A percentile compares a stretch with the other conserved stretches of the same genome.
Conservation (phyloP, 1,140 invertebrate genomes). For the Trissolcus basalis region DNA sequence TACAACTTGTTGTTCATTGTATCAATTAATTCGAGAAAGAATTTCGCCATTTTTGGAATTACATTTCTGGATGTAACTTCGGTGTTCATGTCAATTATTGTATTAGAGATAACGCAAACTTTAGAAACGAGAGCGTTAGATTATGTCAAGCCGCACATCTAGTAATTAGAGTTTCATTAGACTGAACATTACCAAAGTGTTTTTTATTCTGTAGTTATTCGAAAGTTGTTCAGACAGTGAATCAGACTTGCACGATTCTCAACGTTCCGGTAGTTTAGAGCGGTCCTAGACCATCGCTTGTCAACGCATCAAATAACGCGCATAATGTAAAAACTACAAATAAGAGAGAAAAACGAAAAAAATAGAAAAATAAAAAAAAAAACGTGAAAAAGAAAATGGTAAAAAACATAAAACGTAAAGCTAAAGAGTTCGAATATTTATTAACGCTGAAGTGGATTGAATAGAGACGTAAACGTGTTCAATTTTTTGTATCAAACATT, state of each 20-base stretch:
- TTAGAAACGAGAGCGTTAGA: constrained; percentile 24
- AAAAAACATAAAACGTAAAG: constrained; percentile 27
- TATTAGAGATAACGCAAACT: neutral
- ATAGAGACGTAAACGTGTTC: constrained; percentile 45
- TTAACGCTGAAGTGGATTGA: constrained; percentile 35
- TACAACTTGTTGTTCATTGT: neutral
- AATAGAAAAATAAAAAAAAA: constrained; percentile 17
- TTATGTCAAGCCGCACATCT: constrained; percentile 19
- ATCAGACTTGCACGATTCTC: constrained; percentile 20
- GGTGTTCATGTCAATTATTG: constrained; percentile 40
- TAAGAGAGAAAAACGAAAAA: constrained; percentile 5
- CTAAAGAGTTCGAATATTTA: constrained; percentile 34
- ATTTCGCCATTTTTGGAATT: neutral
- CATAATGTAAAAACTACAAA: constrained; percentile 23
- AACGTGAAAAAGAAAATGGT: constrained; percentile 13
- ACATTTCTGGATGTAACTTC: constrained; percentile 22
- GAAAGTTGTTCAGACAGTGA: constrained; percentile 6
- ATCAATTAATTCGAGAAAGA: too few relatives aligned
- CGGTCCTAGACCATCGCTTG: constrained; percentile 43
- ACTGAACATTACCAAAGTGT: constrained; percentile 48
- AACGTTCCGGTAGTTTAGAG: constrained; percentile 43
- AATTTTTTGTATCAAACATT: constrained; percentile 45
- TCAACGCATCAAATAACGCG: constrained; percentile 40
- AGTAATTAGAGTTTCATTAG: constrained; percentile 23
- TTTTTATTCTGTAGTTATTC: constrained; percentile 8